Percentiles rank a stretch among this genome's conserved stretches.
These are phyloP conservation scores for Sylvilagus bachmani DNA, from an alignment of 2,113 vertebrate species.

Conservation along the genomic window DNA sequence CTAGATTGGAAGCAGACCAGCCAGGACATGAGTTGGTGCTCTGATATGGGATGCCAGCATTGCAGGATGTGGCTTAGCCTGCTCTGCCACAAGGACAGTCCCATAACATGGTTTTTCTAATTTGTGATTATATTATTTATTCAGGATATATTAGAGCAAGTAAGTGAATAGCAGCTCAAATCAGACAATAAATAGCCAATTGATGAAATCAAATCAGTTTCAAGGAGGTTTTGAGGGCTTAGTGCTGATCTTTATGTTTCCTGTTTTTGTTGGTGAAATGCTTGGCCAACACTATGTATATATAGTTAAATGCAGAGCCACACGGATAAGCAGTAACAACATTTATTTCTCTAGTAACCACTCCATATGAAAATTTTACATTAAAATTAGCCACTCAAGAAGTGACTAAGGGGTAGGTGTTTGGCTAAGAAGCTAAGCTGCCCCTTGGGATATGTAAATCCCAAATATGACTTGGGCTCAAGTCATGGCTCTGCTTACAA, in stretches of 20 bases:
- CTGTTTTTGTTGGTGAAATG: not conserved
- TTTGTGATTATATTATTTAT: not conserved
- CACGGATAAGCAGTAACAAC: slow-evolving; percentile 14
- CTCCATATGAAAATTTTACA: not conserved
- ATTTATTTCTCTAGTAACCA: not conserved
- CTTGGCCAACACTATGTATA: not conserved
- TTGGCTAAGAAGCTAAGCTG: too few relatives aligned
- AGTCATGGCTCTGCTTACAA: too few relatives aligned
- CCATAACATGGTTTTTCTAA: not conserved
- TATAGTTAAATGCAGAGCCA: not conserved
- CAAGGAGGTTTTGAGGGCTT: not conserved
- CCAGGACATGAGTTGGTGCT: too few relatives aligned
- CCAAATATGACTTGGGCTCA: too few relatives aligned
- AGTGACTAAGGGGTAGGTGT: not conserved
- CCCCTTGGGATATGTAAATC: too few relatives aligned
- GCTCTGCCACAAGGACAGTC: too few relatives aligned
- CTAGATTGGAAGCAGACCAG: too few relatives aligned
- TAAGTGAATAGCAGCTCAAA: not conserved
- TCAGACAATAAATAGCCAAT: not conserved
- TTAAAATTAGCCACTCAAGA: not conserved
- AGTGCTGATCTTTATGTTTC: not conserved
- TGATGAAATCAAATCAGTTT: not conserved
- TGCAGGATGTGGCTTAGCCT: too few relatives aligned
- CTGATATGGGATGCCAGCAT: too few relatives aligned
- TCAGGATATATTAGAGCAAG: not conserved